A percentile compares a stretch with the other conserved stretches of the same genome.
phyloP scores from a whole-genome alignment of 2,797 vertebrate genomes.

The Pelobates cultripes region DNA sequence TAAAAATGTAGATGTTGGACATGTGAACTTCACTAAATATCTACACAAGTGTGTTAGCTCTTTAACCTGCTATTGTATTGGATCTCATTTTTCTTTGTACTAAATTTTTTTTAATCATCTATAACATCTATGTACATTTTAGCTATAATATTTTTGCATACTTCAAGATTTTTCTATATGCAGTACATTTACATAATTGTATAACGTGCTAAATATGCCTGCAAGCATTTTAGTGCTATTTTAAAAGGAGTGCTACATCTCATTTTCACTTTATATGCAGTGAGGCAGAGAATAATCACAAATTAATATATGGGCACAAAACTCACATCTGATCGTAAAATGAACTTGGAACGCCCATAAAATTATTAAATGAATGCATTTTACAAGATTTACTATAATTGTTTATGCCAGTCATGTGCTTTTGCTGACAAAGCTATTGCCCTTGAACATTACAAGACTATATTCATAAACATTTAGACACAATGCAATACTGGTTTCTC shows the following conservation, averaged over 20 bases:
- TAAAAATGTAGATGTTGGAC: too few relatives aligned
- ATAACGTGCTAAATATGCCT: neutral
- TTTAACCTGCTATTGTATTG: too few relatives aligned
- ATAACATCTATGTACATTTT: neutral
- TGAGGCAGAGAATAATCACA: neutral
- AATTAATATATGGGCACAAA: neutral
- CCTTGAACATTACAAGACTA: neutral
- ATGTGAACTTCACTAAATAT: too few relatives aligned
- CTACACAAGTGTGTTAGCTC: too few relatives aligned
- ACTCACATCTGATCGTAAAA: neutral
- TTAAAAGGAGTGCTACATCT: neutral
- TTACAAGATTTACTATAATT: neutral
- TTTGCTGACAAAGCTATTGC: neutral
- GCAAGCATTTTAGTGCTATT: neutral
- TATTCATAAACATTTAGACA: neutral
- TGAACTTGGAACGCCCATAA: conserved; percentile 1
- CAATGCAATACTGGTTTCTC: neutral
- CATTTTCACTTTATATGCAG: neutral
- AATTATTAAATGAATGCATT: neutral
- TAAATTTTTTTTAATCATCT: too few relatives aligned
- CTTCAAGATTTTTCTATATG: neutral
- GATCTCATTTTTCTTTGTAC: too few relatives aligned
- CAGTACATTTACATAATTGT: neutral
- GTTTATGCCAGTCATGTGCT: neutral
- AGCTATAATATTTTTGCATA: neutral